Conservation (phyloP, 2,888 invertebrate genomes). For the Drosophila algonquin region DNA sequence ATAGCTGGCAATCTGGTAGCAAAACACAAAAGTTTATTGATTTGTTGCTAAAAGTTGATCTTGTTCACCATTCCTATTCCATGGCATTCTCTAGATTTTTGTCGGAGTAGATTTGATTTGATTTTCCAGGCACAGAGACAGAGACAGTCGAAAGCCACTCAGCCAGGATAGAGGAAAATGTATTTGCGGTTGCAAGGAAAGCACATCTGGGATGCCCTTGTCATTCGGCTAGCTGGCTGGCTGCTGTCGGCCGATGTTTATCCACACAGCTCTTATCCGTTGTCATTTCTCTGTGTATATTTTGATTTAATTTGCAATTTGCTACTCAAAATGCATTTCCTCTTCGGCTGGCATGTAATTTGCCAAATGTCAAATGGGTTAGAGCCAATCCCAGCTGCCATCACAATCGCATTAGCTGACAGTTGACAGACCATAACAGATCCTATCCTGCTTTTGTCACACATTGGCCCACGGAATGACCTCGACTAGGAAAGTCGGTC, state of each 20-base stretch:
- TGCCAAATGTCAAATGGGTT: conserved; percentile 52
- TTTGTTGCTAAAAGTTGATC: conserved; percentile 57
- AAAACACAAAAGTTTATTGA: conserved; percentile 53
- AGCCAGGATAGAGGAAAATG: conserved; percentile 18
- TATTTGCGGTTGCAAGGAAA: conserved; percentile 31
- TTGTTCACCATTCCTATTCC: conserved; percentile 39
- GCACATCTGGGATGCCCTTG: conserved; percentile 6
- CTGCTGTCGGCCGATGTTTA: conserved; percentile 9
- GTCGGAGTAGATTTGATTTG: conserved; percentile 42
- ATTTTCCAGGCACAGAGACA: conserved; percentile 27
- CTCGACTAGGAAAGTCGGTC: conserved; percentile 1
- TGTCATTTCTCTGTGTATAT: conserved; percentile 49
- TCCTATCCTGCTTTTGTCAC: conserved; percentile 17
- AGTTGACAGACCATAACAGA: conserved; percentile 53
- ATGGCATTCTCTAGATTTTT: conserved; percentile 7
- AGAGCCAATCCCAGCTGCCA: conserved; percentile 50
- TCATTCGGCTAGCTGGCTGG: conserved; percentile 7
- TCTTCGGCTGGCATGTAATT: conserved; percentile 38
- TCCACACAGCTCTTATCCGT: conserved; percentile 40
- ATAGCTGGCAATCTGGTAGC: conserved; percentile 8
- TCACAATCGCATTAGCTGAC: conserved; percentile 65
- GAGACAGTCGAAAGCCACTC: conserved; percentile 36
- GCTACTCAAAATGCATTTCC: conserved; percentile 53
- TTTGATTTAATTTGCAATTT: conserved; percentile 61
- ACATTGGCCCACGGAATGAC: conserved; percentile 12